Conservation (phyloP, 92 coral and sea anemone genomes). For the Epizoanthus illoricatus region DNA sequence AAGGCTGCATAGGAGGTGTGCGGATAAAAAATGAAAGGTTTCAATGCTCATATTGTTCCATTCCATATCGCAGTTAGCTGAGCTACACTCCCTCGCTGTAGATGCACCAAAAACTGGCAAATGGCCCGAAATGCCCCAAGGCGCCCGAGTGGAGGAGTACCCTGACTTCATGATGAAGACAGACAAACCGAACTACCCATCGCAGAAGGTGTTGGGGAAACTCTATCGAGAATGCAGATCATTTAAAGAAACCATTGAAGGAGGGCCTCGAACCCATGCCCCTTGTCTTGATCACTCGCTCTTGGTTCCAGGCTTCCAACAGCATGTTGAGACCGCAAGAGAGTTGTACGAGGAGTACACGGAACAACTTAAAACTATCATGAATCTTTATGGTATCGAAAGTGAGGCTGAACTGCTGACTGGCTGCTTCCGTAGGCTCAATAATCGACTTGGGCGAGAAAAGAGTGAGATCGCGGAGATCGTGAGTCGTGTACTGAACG, state of each 20-base stretch:
- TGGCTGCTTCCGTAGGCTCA: conserved; percentile 88
- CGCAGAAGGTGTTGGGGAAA: conserved; percentile 83
- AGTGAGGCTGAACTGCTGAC: conserved; percentile 85
- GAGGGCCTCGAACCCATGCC: conserved; percentile 44
- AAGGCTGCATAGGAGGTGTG: too few species aligned
- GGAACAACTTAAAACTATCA: conserved; percentile 63
- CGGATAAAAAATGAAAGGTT: not conserved
- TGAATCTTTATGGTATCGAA: conserved; percentile 85
- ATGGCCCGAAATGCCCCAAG: conserved; percentile 70
- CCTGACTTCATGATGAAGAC: conserved; percentile 99
- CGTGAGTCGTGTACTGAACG: conserved; percentile 62
- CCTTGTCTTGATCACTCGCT: conserved; percentile 58
- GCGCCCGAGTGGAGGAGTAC: conserved; percentile 41
- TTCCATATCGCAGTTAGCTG: conserved; percentile 49
- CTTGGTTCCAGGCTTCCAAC: conserved; percentile 69
- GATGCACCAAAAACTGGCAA: conserved; percentile 97
- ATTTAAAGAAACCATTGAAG: conserved; percentile 77
- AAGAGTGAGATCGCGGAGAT: conserved; percentile 85
- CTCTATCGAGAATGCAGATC: conserved; percentile 91
- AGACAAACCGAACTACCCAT: conserved; percentile 85
- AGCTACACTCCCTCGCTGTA: conserved; percentile 85
- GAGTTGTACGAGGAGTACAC: conserved; percentile 74
- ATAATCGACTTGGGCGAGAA: conserved; percentile 85
- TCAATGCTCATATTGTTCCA: not conserved
- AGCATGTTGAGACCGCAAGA: conserved; percentile 68